phyloP scores from a whole-genome alignment of 1,140 invertebrate species.

The Papilio aristodemus region DNA sequence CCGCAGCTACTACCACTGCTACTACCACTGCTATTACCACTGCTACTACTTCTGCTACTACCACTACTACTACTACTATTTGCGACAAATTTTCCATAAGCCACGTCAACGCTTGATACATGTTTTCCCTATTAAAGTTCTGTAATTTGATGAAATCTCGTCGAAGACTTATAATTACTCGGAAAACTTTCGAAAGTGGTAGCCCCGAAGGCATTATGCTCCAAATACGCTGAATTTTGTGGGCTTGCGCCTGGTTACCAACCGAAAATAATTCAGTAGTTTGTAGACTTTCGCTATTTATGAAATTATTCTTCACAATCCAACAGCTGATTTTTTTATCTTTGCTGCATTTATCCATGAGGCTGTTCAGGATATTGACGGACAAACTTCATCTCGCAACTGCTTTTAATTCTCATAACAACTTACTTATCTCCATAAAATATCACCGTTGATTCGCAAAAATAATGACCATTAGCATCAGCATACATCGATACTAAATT shows the following conservation, averaged over 20 bases:
- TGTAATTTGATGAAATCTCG: not conserved
- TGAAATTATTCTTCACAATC: not conserved
- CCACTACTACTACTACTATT: too few relatives aligned
- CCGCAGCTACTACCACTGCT: too few relatives aligned
- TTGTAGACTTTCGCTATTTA: not conserved
- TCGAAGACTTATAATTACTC: constrained; percentile 32
- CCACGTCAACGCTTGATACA: not conserved
- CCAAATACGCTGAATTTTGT: not conserved
- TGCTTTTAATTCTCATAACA: too few relatives aligned
- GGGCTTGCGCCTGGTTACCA: not conserved
- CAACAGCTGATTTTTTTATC: not conserved
- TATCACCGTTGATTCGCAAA: too few relatives aligned
- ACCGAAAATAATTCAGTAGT: not conserved
- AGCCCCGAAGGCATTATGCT: constrained; percentile 17
- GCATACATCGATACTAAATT: too few relatives aligned
- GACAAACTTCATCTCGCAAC: too few relatives aligned
- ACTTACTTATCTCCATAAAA: too few relatives aligned
- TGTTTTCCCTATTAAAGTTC: not conserved
- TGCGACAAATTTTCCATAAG: not conserved
- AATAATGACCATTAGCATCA: too few relatives aligned
- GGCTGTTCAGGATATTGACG: too few relatives aligned
- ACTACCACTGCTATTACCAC: too few relatives aligned
- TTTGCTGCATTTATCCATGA: too few relatives aligned
- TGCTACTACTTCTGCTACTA: too few relatives aligned
- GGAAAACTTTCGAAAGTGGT: not conserved